Evolutionary conservation across 2,888 invertebrate species (phyloP).

Genomic region (Deilephila porcellus): DNA sequence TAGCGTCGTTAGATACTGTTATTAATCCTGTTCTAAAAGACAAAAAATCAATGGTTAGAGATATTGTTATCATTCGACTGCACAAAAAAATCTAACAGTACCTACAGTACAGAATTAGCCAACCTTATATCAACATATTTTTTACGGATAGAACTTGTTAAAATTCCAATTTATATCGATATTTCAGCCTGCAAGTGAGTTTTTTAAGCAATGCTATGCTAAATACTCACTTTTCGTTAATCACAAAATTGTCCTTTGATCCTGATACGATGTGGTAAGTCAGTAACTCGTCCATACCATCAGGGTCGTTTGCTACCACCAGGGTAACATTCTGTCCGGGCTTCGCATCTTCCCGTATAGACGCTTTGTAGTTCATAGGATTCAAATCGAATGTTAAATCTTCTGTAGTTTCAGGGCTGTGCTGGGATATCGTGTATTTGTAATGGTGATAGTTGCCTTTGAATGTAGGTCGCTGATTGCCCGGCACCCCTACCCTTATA

Average conservation of each 20-base stretch:
- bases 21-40: slow-evolving; percentile 87
- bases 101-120: too few species aligned
- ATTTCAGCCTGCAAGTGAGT: too few species aligned
- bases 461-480: slow-evolving; percentile 92
- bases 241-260: slow-evolving; percentile 90
- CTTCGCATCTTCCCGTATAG: slow-evolving; percentile 88
- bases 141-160: background rate
- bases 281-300: slow-evolving; percentile 88
- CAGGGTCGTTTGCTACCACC: slow-evolving; percentile 91
- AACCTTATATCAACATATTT: background rate
- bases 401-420: slow-evolving; percentile 63
- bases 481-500: slow-evolving; percentile 91
- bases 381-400: slow-evolving; percentile 84
- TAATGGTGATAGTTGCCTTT: slow-evolving; percentile 88
- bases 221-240: slow-evolving; percentile 86
- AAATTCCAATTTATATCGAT: too few species aligned
- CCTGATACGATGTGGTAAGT: slow-evolving; percentile 89
- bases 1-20: slow-evolving; percentile 89
- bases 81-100: background rate
- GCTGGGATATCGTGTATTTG: slow-evolving; percentile 70
- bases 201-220: too few species aligned
- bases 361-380: slow-evolving; percentile 89
- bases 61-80: background rate
- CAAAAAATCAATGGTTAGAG: slow-evolving; percentile 5
- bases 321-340: slow-evolving; percentile 88